phyloP scores from a whole-genome alignment of 1,140 invertebrate species.

The Chironomus tepperi region DNA sequence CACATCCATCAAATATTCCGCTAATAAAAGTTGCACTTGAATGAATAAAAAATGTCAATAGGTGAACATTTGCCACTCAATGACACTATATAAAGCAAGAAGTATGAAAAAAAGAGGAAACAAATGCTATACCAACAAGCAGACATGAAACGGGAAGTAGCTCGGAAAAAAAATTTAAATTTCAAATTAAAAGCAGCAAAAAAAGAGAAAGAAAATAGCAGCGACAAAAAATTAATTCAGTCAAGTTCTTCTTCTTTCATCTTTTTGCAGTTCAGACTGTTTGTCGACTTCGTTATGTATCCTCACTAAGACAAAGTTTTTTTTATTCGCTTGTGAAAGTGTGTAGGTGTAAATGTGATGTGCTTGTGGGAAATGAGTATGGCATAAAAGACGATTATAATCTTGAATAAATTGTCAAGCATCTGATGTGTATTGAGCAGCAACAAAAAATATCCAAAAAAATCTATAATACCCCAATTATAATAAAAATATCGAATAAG shows the following conservation, averaged over 20 bases:
- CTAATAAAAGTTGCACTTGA: conserved; percentile 1
- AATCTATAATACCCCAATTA: too few relatives aligned
- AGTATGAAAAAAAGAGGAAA: not conserved
- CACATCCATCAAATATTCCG: too few relatives aligned
- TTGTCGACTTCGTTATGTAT: not conserved
- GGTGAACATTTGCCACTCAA: conserved; percentile 3
- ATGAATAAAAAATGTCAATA: conserved; percentile 9
- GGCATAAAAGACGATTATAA: too few relatives aligned
- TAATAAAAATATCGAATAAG: too few relatives aligned
- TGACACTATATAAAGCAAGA: not conserved
- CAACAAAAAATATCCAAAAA: too few relatives aligned
- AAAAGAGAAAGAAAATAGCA: not conserved
- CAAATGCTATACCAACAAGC: not conserved
- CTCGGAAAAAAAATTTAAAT: not conserved
- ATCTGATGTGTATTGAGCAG: too few relatives aligned
- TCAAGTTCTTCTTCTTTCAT: not conserved
- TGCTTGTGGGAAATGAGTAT: not conserved
- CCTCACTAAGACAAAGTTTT: not conserved
- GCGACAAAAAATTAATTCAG: not conserved
- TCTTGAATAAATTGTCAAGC: too few relatives aligned
- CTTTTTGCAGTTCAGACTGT: not conserved
- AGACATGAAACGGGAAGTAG: too few relatives aligned
- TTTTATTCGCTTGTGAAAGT: not conserved
- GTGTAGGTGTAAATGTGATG: not conserved
- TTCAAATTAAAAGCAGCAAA: not conserved